Evolutionary conservation across 2,797 vertebrate species (phyloP).

Genomic region (Gambelia wislizenii): DNA sequence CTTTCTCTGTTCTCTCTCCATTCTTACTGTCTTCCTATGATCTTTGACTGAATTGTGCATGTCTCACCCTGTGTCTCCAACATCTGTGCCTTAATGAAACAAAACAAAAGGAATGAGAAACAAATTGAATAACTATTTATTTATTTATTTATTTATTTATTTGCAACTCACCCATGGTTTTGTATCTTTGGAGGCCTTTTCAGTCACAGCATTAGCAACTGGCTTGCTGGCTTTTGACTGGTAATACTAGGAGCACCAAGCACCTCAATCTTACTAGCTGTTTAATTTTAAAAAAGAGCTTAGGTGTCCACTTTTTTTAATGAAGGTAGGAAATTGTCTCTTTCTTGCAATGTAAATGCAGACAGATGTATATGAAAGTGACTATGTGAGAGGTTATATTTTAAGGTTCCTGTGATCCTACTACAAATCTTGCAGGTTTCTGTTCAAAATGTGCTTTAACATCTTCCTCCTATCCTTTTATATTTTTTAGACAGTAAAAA

Average conservation of each 20-base stretch:
- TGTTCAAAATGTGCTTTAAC: not conserved
- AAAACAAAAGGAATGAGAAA: not conserved
- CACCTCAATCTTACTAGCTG: too few relatives aligned
- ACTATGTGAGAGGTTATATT: not conserved
- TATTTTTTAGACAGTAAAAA: slow-evolving; percentile 74
- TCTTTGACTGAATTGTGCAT: not conserved
- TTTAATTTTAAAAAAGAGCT: too few relatives aligned
- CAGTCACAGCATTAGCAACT: too few relatives aligned
- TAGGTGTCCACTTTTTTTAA: too few relatives aligned
- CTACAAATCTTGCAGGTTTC: not conserved
- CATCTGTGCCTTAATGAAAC: not conserved
- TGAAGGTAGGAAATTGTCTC: too few relatives aligned
- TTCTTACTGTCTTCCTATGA: not conserved
- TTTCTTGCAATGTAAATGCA: not conserved
- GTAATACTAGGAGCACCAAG: too few relatives aligned
- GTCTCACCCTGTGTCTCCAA: not conserved
- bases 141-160: too few relatives aligned
- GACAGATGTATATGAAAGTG: not conserved
- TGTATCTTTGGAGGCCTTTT: too few relatives aligned
- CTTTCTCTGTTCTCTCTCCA: too few relatives aligned
- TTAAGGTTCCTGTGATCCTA: not conserved
- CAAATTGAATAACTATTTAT: not conserved
- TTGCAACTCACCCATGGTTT: not conserved
- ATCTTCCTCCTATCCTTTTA: not conserved
- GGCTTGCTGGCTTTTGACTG: too few relatives aligned